Evolutionary conservation across 2,888 invertebrate genomes (phyloP).

Genomic region (Anthophora plumipes): DNA sequence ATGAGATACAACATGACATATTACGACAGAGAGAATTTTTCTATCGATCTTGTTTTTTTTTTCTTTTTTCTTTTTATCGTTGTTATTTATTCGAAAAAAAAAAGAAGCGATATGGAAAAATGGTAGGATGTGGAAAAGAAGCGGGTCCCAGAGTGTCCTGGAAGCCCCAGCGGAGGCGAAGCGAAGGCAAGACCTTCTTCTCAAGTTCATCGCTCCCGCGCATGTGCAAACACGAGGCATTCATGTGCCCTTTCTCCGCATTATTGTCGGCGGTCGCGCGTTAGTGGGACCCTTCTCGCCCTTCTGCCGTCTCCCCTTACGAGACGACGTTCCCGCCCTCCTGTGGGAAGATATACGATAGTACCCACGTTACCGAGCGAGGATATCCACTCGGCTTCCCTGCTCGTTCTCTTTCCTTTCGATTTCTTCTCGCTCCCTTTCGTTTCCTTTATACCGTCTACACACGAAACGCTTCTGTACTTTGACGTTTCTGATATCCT

Average conservation of each 20-base stretch:
- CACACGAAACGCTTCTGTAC: not conserved
- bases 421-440: slow-evolving; percentile 28
- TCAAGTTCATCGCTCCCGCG: slow-evolving; percentile 82
- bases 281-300: slow-evolving; percentile 69
- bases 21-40: not conserved
- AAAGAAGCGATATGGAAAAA: not conserved
- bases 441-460: not conserved
- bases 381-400: slow-evolving; percentile 54
- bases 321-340: slow-evolving; percentile 61
- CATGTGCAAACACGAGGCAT: slow-evolving; percentile 79
- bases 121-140: not conserved
- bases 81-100: too few species aligned
- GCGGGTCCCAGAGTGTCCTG: slow-evolving; percentile 21
- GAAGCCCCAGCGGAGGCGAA: slow-evolving; percentile 33
- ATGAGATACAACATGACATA: too few species aligned
- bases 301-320: slow-evolving; percentile 49
- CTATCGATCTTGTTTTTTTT: not conserved
- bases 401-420: slow-evolving; percentile 23
- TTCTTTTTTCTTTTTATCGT: too few species aligned
- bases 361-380: slow-evolving; percentile 59
- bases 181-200: slow-evolving; percentile 62
- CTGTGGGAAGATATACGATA: slow-evolving; percentile 59
- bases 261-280: slow-evolving; percentile 76
- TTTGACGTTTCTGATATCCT: too few species aligned
- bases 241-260: slow-evolving; percentile 66